phyloP scores from a whole-genome alignment of 2,797 vertebrate genomes.

The Bufotes viridis region DNA sequence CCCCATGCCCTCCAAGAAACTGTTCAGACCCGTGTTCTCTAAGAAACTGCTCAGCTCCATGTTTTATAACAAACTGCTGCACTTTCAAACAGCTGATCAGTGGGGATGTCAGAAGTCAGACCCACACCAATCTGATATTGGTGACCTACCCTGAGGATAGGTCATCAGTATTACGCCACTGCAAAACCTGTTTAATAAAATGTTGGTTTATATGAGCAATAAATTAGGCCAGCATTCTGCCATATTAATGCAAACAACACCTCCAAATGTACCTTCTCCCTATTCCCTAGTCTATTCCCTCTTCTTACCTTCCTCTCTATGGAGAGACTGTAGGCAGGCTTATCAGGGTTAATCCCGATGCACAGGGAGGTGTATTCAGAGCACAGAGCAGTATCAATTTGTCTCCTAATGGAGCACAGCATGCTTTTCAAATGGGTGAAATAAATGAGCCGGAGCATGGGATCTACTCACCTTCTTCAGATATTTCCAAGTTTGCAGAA shows the following conservation, averaged over 20 bases:
- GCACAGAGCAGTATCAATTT: background rate
- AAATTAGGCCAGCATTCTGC: background rate
- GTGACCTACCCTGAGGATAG: too few species aligned
- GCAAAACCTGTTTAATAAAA: background rate
- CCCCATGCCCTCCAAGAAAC: background rate
- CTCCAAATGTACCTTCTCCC: background rate
- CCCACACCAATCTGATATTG: too few species aligned
- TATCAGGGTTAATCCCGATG: background rate
- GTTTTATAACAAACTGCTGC: background rate
- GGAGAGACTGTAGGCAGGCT: background rate
- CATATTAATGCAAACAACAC: background rate
- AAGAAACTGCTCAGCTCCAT: background rate
- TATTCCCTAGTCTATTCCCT: background rate
- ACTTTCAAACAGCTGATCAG: too few species aligned
- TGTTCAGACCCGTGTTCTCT: background rate
- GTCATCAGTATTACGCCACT: too few species aligned
- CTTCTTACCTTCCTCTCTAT: background rate
- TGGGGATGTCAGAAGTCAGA: background rate
- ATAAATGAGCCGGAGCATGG: conserved; percentile 18
- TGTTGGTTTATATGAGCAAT: background rate
- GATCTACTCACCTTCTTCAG: background rate
- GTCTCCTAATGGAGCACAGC: conserved; percentile 23
- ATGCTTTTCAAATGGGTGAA: background rate
- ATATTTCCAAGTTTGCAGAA: too few species aligned
- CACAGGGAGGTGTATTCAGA: background rate